A percentile compares a stretch with the other conserved stretches of the same genome.
Evolutionary conservation across 2,888 invertebrate genomes (phyloP).

Genomic region (Lycophotia porphyrea): DNA sequence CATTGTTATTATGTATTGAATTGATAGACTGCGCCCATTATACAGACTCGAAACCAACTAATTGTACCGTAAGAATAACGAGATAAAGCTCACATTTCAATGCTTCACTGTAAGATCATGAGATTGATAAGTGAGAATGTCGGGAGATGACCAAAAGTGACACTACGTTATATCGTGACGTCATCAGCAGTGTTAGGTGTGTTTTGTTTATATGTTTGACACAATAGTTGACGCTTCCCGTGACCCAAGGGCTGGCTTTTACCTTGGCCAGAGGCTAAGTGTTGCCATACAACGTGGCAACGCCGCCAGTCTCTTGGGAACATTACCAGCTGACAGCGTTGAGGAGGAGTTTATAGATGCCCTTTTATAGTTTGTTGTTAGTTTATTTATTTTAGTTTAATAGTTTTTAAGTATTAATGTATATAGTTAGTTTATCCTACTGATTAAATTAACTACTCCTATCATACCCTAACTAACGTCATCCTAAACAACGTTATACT

Average conservation of each 20-base stretch:
- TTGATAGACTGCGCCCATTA: slow-evolving; percentile 1
- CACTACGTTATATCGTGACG: not conserved
- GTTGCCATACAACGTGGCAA: too few species aligned
- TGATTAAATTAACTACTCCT: too few species aligned
- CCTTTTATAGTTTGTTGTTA: too few species aligned
- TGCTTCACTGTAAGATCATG: not conserved
- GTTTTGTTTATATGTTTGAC: not conserved
- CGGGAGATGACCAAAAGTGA: slow-evolving; percentile 10
- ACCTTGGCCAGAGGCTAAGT: too few species aligned
- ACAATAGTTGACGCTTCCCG: too few species aligned
- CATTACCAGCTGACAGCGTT: too few species aligned
- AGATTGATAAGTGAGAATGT: slow-evolving; percentile 5
- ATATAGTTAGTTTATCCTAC: too few species aligned
- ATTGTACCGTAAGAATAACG: not conserved
- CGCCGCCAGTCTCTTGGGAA: too few species aligned
- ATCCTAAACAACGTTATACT: not conserved
- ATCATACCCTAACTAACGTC: not conserved
- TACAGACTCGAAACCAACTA: not conserved
- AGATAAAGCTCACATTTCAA: not conserved
- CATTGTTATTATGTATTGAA: slow-evolving; percentile 31
- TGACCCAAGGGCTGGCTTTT: too few species aligned
- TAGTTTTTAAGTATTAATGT: too few species aligned
- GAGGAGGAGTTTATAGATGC: too few species aligned
- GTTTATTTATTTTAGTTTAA: too few species aligned
- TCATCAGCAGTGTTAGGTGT: not conserved